Conservation (phyloP, 2,888 invertebrate genomes). For the Pantelozetes paolii region DNA sequence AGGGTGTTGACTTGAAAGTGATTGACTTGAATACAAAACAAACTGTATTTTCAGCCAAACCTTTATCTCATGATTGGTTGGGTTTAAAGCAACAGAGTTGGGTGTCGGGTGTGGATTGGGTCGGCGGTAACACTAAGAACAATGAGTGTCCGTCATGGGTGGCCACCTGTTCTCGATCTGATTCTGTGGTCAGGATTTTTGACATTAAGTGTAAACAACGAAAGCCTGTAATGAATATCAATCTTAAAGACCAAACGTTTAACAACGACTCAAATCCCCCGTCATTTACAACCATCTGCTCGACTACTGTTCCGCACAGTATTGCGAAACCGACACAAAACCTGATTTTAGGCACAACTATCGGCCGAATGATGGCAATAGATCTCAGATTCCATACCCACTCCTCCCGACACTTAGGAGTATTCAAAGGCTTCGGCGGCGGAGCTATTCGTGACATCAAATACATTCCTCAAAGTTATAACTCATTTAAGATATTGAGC, state of each 20-base stretch:
- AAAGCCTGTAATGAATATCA: conserved; percentile 39
- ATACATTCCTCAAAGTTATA: conserved; percentile 36
- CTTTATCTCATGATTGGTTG: conserved; percentile 41
- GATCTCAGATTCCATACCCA: conserved; percentile 42
- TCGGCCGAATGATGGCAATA: conserved; percentile 43
- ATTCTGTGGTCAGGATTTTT: conserved; percentile 41
- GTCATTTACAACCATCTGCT: conserved; percentile 41
- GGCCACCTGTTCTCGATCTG: conserved; percentile 41
- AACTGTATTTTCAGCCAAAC: conserved; percentile 41
- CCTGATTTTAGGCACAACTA: conserved; percentile 42
- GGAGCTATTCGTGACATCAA: conserved; percentile 43
- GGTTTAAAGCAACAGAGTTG: conserved; percentile 38
- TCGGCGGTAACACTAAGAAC: conserved; percentile 36
- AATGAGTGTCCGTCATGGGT: conserved; percentile 39
- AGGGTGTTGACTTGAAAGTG: conserved; percentile 43
- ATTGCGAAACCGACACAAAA: conserved; percentile 31
- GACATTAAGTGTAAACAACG: conserved; percentile 38
- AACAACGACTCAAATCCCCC: conserved; percentile 43
- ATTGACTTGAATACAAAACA: conserved; percentile 43
- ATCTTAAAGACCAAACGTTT: conserved; percentile 42
- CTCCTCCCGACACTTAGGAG: conserved; percentile 38
- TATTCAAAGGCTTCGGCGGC: conserved; percentile 43
- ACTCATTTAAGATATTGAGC: conserved; percentile 39
- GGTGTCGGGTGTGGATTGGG: conserved; percentile 42
- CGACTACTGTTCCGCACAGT: conserved; percentile 33